Evolutionary conservation across 1,140 invertebrate genomes (phyloP), one percentile per base, ranked within the genome.

Genomic region (Sarcophaga peregrina): DNA sequence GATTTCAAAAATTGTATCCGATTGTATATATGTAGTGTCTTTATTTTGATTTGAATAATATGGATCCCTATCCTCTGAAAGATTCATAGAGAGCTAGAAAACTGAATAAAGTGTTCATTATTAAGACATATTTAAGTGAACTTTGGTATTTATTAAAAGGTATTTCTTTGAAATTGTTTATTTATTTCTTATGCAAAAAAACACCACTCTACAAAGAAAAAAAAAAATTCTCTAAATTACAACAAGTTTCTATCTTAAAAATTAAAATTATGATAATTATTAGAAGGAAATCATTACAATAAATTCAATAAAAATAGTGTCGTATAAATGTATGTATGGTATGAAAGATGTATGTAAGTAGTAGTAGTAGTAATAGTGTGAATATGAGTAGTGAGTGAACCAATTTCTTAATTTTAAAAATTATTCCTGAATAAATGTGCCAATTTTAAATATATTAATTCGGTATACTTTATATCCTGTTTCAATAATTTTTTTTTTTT

Each of bases 391-490:
- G n/a, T n/a, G n/a, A 37, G 25, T 37, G 25, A 37, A 37, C 25
- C 25, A 37, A 37, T 58, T n/a, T 58, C 13, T 58, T 58, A 58
- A 6, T 68, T 25, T 50, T 20, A 20, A 78, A 78, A 52, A 48
- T 47, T 25, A 72, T 72, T 72, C 62, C 20, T 78, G 62, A 15
- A 78, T 20, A 50, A 50, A 78, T 78, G 75, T 78, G 75, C 47
- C 47, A 50, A 78, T 78, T 17, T 62, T 62, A n/a, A 37, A 37
- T 37, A 37, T 72, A 8, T 72, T 58, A 81, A 62, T 62, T 81
- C 80, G 80, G 52, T 81, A 81, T 81, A 81, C 80, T 46, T 81
- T 17, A 81, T 81, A 81, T 81, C 80, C 80, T 78, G 75, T 10
- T 78, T 17, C 10, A 11, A 45, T 13, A 76, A 48, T 76, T 8